Evolutionary conservation across 2,888 invertebrate genomes (phyloP).

Genomic region (Eupeodes luniger): DNA sequence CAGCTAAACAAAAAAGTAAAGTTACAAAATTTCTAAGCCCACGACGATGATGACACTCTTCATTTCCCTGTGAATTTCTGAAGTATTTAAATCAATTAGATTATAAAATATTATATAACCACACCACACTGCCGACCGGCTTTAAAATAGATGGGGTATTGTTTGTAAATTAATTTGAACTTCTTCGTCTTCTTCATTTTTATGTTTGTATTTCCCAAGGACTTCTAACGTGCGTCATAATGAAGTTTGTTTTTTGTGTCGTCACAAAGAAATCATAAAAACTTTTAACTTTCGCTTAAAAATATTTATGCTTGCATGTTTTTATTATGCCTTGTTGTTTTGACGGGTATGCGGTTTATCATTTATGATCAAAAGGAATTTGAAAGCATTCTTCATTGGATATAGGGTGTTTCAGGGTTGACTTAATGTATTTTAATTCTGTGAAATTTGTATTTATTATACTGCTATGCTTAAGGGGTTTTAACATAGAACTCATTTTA

Average conservation of each 20-base stretch:
- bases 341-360: background rate
- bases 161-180: slow-evolving; percentile 39
- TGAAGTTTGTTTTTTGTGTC: background rate
- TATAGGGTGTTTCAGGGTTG: too few relatives aligned
- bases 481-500: too few relatives aligned
- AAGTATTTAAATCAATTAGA: slow-evolving; percentile 35
- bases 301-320: slow-evolving; percentile 46
- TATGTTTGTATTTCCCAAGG: slow-evolving; percentile 40
- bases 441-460: too few relatives aligned
- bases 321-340: too few relatives aligned
- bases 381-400: too few relatives aligned
- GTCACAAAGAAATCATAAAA: slow-evolving; percentile 12
- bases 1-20: too few relatives aligned
- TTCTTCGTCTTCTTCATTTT: background rate
- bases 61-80: slow-evolving; percentile 12
- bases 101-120: slow-evolving; percentile 63
- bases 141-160: slow-evolving; percentile 21
- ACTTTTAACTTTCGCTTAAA: slow-evolving; percentile 64
- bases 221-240: background rate
- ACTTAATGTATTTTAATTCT: too few relatives aligned
- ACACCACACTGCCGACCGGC: background rate
- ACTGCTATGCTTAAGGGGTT: too few relatives aligned
- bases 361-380: slow-evolving; percentile 53
- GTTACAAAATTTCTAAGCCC: too few relatives aligned
- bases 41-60: background rate